Conservation (phyloP, 2,113 vertebrate species). For the Entomyzon cyanotis region DNA sequence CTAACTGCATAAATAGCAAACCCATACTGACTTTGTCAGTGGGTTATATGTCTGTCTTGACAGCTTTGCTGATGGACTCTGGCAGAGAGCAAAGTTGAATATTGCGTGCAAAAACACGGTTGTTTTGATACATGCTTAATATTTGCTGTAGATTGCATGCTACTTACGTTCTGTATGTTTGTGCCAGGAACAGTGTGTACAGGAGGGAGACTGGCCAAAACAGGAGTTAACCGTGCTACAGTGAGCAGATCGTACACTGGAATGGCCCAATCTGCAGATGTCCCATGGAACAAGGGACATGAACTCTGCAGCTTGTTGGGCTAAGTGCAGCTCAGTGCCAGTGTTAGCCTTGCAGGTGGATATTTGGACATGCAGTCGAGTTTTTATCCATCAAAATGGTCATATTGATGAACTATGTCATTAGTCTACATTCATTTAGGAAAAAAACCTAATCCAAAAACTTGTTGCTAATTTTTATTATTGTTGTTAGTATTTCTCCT, state of each 20-base stretch:
- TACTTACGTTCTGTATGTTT: background rate
- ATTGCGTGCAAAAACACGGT: background rate
- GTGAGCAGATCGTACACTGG: background rate
- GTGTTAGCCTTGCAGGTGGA: background rate
- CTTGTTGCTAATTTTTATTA: background rate
- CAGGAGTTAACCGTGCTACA: background rate
- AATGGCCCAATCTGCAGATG: background rate
- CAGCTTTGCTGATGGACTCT: background rate
- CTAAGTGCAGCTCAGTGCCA: background rate
- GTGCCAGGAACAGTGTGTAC: background rate
- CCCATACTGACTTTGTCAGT: background rate
- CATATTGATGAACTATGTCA: background rate
- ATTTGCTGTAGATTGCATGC: background rate
- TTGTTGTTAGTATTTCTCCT: background rate
- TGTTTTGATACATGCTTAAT: background rate
- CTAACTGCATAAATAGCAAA: background rate
- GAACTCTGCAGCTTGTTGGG: background rate
- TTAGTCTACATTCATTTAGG: background rate
- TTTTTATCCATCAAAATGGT: background rate
- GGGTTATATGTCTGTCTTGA: background rate
- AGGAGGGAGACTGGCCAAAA: background rate
- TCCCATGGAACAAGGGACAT: fast-evolving
- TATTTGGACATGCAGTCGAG: background rate
- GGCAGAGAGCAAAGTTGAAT: background rate
- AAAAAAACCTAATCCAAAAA: background rate